Percentiles rank a stretch among this genome's conserved stretches.
phyloP scores from a whole-genome alignment of 2,113 vertebrate species.

The Grammomys dolichurus region DNA sequence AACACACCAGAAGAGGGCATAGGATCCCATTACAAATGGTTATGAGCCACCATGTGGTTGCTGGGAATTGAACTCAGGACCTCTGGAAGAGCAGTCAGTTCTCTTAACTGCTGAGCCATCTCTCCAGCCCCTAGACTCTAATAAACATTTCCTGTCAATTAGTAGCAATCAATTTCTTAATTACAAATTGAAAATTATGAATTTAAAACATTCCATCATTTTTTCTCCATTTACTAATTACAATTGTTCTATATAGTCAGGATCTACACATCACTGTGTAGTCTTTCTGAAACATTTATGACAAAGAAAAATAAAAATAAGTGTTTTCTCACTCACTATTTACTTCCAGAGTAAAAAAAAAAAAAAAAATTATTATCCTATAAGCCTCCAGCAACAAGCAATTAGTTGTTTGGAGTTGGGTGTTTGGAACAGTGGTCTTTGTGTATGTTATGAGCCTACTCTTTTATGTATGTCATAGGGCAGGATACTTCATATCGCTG shows the following conservation, averaged over 20 bases:
- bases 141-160: background rate
- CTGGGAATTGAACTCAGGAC: too few species aligned
- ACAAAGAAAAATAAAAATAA: background rate
- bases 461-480: background rate
- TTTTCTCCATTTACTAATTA: background rate
- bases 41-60: too few species aligned
- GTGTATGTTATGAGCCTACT: background rate
- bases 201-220: background rate
- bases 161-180: background rate
- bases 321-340: background rate
- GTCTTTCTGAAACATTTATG: background rate
- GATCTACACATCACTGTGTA: background rate
- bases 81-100: too few species aligned
- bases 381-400: background rate
- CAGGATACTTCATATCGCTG: background rate
- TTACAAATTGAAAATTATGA: background rate
- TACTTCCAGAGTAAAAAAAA: background rate
- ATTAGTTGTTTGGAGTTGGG: background rate
- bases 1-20: too few species aligned
- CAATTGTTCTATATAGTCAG: background rate
- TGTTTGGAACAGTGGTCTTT: background rate
- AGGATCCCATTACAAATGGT: too few species aligned
- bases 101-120: too few species aligned
- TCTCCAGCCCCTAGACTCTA: too few species aligned
- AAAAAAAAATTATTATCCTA: background rate